Conservation (phyloP, 1,140 invertebrate genomes). For the Dreissena polymorpha region DNA sequence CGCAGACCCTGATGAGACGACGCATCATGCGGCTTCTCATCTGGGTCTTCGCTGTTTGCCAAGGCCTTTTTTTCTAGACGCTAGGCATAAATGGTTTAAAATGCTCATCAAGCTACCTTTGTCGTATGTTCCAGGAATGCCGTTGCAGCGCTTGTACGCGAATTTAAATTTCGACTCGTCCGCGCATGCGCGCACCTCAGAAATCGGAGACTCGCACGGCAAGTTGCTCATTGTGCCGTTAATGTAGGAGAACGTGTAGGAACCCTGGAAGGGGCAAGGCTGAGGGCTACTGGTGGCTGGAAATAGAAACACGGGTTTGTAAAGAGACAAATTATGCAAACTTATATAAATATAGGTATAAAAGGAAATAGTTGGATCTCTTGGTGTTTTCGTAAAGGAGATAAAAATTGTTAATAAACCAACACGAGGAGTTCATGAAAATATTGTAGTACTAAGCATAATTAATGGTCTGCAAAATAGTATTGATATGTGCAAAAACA, state of each 20-base stretch:
- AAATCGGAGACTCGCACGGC: slow-evolving; percentile 59
- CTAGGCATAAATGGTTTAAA: too few relatives aligned
- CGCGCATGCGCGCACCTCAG: slow-evolving; percentile 70
- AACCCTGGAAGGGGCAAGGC: slow-evolving; percentile 77
- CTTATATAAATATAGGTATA: too few relatives aligned
- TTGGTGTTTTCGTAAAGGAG: not conserved
- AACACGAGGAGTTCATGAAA: too few relatives aligned
- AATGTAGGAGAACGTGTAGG: slow-evolving; percentile 73
- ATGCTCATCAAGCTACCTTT: too few relatives aligned
- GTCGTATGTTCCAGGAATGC: slow-evolving; percentile 64
- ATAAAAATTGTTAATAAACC: too few relatives aligned
- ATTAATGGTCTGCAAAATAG: not conserved
- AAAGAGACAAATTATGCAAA: not conserved
- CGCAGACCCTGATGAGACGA: too few relatives aligned
- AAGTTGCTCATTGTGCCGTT: slow-evolving; percentile 60
- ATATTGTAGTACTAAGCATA: too few relatives aligned
- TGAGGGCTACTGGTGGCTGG: slow-evolving; percentile 59
- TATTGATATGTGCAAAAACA: too few relatives aligned
- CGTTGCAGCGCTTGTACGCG: slow-evolving; percentile 66
- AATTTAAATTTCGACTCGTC: slow-evolving; percentile 75
- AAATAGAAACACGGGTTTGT: slow-evolving; percentile 41
- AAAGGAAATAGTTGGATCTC: too few relatives aligned
- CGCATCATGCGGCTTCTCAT: too few relatives aligned
- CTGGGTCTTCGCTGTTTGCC: too few relatives aligned
- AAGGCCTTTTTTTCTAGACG: too few relatives aligned